phyloP scores from a whole-genome alignment of 2,888 invertebrate genomes.

The Diaphora mendica region DNA sequence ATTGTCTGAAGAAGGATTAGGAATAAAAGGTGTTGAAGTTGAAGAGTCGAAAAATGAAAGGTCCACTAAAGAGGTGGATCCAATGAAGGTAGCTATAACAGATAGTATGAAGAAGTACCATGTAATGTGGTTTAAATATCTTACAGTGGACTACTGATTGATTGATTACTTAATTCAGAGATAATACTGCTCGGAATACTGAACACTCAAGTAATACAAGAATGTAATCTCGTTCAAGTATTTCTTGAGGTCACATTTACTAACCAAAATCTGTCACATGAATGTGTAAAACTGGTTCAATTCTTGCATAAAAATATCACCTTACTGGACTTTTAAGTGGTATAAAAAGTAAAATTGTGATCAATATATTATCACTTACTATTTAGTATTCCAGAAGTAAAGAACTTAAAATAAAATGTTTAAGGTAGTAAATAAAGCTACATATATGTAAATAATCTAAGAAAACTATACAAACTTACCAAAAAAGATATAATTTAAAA shows the following conservation, averaged over 20 bases:
- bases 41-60: too few relatives aligned
- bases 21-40: too few relatives aligned
- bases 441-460: neutral
- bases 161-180: neutral
- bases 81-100: neutral
- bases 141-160: neutral
- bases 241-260: slow-evolving; percentile 22
- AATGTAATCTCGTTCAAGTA: slow-evolving; percentile 18
- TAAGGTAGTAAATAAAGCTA: neutral
- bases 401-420: slow-evolving; percentile 31
- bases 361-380: slow-evolving; percentile 24
- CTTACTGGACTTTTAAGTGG: slow-evolving; percentile 8
- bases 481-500: neutral
- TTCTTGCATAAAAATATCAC: neutral
- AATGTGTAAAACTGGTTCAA: slow-evolving; percentile 21
- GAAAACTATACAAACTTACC: neutral
- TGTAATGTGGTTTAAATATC: neutral
- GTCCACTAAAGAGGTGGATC: too few relatives aligned
- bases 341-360: slow-evolving; percentile 28
- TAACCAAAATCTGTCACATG: slow-evolving; percentile 18
- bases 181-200: neutral
- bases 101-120: neutral
- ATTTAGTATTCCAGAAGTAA: slow-evolving; percentile 13
- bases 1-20: too few relatives aligned
- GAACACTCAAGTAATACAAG: slow-evolving; percentile 4